These are phyloP conservation scores for Matsumyia berberina DNA, from an alignment of 2,888 invertebrate genomes.

Conservation along the genomic window DNA sequence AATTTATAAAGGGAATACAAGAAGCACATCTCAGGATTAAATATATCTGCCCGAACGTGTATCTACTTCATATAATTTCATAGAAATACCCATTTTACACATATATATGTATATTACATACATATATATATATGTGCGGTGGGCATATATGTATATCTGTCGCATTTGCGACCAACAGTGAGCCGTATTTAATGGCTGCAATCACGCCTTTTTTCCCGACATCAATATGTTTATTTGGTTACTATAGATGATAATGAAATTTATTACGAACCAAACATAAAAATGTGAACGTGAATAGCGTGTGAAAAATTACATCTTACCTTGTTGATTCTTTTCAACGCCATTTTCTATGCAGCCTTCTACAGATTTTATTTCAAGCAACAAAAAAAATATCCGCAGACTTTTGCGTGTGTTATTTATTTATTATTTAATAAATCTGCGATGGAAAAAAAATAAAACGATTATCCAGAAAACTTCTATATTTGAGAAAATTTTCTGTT, in stretches of 20 bases:
- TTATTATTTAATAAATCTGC: slow-evolving; percentile 69
- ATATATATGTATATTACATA: slow-evolving; percentile 40
- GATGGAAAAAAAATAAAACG: slow-evolving; percentile 64
- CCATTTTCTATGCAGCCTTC: slow-evolving; percentile 87
- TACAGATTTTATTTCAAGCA: slow-evolving; percentile 56
- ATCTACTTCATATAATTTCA: slow-evolving; percentile 40
- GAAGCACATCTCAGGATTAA: slow-evolving; percentile 28
- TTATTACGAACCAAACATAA: slow-evolving; percentile 66
- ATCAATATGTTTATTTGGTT: slow-evolving; percentile 56
- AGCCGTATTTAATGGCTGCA: slow-evolving; percentile 61
- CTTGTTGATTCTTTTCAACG: slow-evolving; percentile 99
- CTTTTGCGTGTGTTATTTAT: slow-evolving; percentile 43
- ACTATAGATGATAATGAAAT: slow-evolving; percentile 60
- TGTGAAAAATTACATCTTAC: slow-evolving; percentile 78
- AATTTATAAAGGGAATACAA: slow-evolving; percentile 21
- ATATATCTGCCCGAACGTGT: slow-evolving; percentile 37
- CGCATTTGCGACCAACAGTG: slow-evolving; percentile 46
- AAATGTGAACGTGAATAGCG: slow-evolving; percentile 63
- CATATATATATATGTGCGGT: slow-evolving; percentile 17
- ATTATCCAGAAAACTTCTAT: slow-evolving; percentile 70
- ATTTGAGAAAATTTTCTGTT: slow-evolving; percentile 74
- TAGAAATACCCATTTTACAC: slow-evolving; percentile 17
- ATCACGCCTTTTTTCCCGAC: slow-evolving; percentile 69
- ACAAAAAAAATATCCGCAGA: slow-evolving; percentile 63
- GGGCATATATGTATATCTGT: slow-evolving; percentile 35